Evolutionary conservation across 2,888 invertebrate genomes (phyloP).

Genomic region (Cybosia mesomella): DNA sequence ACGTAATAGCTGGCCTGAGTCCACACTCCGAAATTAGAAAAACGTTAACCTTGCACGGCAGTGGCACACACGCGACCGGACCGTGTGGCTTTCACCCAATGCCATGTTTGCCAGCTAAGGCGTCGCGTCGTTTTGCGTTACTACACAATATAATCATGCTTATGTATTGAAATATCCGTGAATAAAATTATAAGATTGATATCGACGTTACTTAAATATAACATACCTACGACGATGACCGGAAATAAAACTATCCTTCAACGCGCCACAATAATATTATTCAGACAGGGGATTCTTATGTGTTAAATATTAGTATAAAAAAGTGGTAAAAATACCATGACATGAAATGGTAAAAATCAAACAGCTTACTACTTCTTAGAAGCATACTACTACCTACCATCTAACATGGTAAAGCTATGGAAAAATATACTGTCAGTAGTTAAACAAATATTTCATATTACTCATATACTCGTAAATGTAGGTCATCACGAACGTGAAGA

Average conservation of each 20-base stretch:
- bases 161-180: slow-evolving; percentile 18
- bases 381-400: too few relatives aligned
- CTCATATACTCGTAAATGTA: slow-evolving; percentile 48
- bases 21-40: slow-evolving; percentile 81
- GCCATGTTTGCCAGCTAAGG: slow-evolving; percentile 67
- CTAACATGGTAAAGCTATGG: too few relatives aligned
- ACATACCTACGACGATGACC: background rate
- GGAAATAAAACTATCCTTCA: background rate
- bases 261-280: too few relatives aligned
- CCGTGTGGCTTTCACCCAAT: slow-evolving; percentile 77
- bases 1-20: slow-evolving; percentile 71
- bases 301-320: background rate
- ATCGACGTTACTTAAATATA: background rate
- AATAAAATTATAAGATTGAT: background rate
- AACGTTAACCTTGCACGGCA: slow-evolving; percentile 81
- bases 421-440: background rate
- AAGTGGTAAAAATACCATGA: background rate
- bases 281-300: background rate
- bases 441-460: slow-evolving; percentile 8
- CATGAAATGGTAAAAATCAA: too few relatives aligned
- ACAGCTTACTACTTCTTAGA: background rate
- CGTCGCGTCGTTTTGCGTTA: slow-evolving; percentile 67
- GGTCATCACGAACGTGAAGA: slow-evolving; percentile 58
- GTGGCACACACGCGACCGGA: slow-evolving; percentile 73
- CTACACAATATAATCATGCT: slow-evolving; percentile 67